Conservation (phyloP, 2,797 vertebrate genomes). For the Acipenser ruthenus region DNA sequence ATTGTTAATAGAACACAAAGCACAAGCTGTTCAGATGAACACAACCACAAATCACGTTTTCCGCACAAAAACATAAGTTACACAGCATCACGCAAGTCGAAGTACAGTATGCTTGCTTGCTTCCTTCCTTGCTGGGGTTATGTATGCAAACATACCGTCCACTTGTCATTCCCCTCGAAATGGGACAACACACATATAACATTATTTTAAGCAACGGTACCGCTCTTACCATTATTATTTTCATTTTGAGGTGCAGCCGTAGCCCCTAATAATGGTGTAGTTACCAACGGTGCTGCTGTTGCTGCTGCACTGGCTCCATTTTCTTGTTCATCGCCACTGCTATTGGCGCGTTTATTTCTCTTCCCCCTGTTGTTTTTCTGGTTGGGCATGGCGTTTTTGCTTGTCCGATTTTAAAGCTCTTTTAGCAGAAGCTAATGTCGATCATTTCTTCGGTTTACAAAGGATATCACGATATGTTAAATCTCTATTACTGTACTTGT, state of each 20-base stretch:
- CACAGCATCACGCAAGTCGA: slow-evolving; percentile 1
- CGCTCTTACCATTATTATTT: slow-evolving; percentile 67
- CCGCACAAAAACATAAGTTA: too few species aligned
- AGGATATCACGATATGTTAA: too few species aligned
- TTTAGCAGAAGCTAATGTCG: slow-evolving; percentile 42
- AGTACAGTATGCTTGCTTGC: neutral
- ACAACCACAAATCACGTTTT: too few species aligned
- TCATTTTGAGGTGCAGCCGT: slow-evolving; percentile 56
- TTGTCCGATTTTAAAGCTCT: slow-evolving; percentile 27
- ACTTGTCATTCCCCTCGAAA: neutral
- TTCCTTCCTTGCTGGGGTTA: neutral
- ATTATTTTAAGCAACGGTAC: neutral
- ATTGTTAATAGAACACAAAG: too few species aligned
- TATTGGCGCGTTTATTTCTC: slow-evolving; percentile 90
- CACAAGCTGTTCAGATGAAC: too few species aligned
- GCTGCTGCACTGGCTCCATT: slow-evolving; percentile 77
- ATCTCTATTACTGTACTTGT: too few species aligned
- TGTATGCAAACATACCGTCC: slow-evolving; percentile 4
- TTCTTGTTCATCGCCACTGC: slow-evolving; percentile 93
- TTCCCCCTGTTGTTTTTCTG: slow-evolving; percentile 87
- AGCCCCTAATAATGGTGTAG: slow-evolving; percentile 37
- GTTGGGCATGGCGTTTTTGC: slow-evolving; percentile 77
- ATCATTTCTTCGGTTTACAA: slow-evolving; percentile 48
- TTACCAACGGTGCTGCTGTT: slow-evolving; percentile 45
- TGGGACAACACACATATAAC: neutral